phyloP scores from a whole-genome alignment of 1,140 invertebrate species.

The Calephelis virginiensis region DNA sequence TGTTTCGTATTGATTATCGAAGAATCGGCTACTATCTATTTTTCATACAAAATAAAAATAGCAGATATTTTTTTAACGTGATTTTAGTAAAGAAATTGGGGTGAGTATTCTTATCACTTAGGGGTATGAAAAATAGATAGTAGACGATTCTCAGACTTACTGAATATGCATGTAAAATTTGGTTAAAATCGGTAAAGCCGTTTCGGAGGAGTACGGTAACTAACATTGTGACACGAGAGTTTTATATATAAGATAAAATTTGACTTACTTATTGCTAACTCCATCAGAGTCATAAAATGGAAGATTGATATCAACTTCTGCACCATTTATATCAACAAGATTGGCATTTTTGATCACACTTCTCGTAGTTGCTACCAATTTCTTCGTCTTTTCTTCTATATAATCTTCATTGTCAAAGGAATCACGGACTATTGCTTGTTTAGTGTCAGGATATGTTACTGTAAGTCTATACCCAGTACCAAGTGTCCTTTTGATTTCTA shows the following conservation, averaged over 20 bases:
- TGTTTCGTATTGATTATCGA: too few species aligned
- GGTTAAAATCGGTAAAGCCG: too few species aligned
- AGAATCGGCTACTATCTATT: too few species aligned
- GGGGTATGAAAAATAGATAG: too few species aligned
- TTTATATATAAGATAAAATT: background rate
- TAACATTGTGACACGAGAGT: too few species aligned
- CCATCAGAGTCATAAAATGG: slow-evolving; percentile 78
- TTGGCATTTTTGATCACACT: slow-evolving; percentile 72
- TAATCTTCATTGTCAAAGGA: slow-evolving; percentile 30
- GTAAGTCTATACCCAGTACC: slow-evolving; percentile 87
- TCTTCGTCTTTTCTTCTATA: slow-evolving; percentile 62
- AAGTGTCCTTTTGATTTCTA: slow-evolving; percentile 87
- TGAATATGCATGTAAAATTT: too few species aligned
- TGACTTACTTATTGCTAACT: slow-evolving; percentile 76
- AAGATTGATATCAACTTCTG: slow-evolving; percentile 71
- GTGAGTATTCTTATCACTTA: too few species aligned
- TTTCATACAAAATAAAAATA: too few species aligned
- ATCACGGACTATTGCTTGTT: slow-evolving; percentile 30
- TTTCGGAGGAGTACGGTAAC: too few species aligned
- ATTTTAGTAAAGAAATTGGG: too few species aligned
- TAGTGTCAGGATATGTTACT: slow-evolving; percentile 66
- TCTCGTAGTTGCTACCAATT: slow-evolving; percentile 60
- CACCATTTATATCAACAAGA: slow-evolving; percentile 58
- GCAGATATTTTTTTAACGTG: too few species aligned
- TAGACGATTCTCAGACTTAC: too few species aligned